Base-by-base conservation (phyloP, 2,888 invertebrate genomes). In the Punctoribates punctum region DNA sequence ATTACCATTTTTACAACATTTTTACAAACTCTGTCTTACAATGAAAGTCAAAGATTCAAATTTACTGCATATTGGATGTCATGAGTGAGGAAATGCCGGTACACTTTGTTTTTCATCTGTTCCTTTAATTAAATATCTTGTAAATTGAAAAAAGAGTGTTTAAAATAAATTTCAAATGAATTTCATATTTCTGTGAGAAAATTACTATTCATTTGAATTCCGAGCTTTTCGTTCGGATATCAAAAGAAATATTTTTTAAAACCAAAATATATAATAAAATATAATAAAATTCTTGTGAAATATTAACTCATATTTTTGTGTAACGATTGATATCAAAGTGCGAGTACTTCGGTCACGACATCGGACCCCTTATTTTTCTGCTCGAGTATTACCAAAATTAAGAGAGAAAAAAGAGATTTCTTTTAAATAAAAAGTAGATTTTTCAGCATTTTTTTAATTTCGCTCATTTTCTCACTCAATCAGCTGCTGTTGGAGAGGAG, bases 1-100 rank as follows among this genome's bases (percentile, higher is more conserved):
- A 70, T 46, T 70, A 38, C n/a, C 70, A 46, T 70, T 70, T 70
- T 38, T 67, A 34, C 67, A 27, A 67, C 67, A 54, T 54, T 54
- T 54, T 54, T 54, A 54, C 54, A 54, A 54, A 54, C 54, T n/a
- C 42, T 42, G 42, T 42, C 8, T 11, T 6, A 20, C 8, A 54
- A n/a, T n/a, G n/a, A n/a, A n/a, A n/a, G n/a, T n/a, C n/a, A 54
- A 17, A 54, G 9, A 54, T 54, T 54, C 54, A 54, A 54, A 42
- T 42, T 42, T n/a, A n/a, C n/a, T n/a, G n/a, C n/a, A n/a, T n/a
- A n/a, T n/a, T n/a, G n/a, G n/a, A n/a, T n/a, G n/a, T n/a, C n/a
- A n/a, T n/a, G n/a, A n/a, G n/a, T n/a, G n/a, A n/a, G n/a, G n/a
- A n/a, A n/a, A n/a, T n/a, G n/a, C n/a, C n/a, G n/a, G n/a, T n/a